Evolutionary conservation across 2,113 vertebrate species (phyloP).

Genomic region (Leptocoma aspasia): DNA sequence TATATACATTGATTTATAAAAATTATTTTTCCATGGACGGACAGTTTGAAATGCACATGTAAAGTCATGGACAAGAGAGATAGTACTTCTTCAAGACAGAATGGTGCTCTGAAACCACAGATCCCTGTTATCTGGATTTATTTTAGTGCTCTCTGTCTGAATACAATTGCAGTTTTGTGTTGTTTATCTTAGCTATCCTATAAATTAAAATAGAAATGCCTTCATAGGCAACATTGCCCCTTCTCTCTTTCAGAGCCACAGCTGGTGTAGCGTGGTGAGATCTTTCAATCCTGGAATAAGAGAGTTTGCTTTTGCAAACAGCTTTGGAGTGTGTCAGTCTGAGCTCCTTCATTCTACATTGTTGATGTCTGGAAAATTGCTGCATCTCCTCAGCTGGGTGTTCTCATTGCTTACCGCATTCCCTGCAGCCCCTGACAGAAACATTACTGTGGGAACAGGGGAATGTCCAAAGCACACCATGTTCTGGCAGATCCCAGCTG

Average conservation of each 20-base stretch:
- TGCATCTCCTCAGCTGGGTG: neutral
- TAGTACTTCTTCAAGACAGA: neutral
- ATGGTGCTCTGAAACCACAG: neutral
- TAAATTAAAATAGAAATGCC: neutral
- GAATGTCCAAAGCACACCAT: conserved; percentile 54
- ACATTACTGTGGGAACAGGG: conserved; percentile 48
- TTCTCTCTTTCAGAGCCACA: neutral
- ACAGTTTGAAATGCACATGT: neutral
- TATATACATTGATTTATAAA: neutral
- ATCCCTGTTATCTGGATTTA: neutral
- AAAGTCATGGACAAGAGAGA: neutral
- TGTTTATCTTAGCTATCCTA: neutral
- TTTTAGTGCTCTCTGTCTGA: neutral
- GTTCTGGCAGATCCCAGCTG: conserved; percentile 63
- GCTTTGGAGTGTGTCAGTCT: neutral
- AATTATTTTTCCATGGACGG: neutral
- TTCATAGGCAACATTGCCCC: neutral
- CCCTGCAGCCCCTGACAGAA: neutral
- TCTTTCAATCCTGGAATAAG: neutral
- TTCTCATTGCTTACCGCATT: conserved; percentile 55
- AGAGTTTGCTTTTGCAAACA: neutral
- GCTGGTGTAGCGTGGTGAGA: neutral
- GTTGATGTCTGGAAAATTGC: conserved; percentile 20
- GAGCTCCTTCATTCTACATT: neutral
- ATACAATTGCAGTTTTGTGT: neutral